Conservation (phyloP, 2,113 vertebrate species). For the Canis aureus region DNA sequence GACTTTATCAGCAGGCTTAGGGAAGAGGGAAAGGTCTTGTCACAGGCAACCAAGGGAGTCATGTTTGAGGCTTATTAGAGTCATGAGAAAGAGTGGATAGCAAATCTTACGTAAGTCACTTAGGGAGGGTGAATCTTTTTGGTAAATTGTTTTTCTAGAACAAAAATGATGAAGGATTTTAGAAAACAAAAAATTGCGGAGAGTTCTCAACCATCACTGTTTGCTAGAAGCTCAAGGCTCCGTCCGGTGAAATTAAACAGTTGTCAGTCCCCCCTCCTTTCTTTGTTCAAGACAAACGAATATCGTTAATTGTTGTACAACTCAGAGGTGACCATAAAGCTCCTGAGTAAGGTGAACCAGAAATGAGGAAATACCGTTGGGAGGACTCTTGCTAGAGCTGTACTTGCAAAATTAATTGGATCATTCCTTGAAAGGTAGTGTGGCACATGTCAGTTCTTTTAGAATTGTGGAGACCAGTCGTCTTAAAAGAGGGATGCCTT, state of each 20-base stretch:
- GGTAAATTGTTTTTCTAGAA: neutral
- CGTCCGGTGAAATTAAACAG: neutral
- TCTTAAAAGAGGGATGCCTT: neutral
- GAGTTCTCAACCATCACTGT: neutral
- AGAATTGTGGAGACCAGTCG: neutral
- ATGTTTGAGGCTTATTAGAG: fast-evolving
- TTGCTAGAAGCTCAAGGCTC: neutral
- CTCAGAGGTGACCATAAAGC: neutral
- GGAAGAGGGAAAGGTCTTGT: neutral
- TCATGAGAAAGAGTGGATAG: neutral
- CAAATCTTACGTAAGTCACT: neutral
- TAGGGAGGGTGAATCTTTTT: neutral
- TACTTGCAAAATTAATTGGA: neutral
- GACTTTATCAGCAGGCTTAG: neutral
- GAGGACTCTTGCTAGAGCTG: neutral
- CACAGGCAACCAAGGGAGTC: neutral
- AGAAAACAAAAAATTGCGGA: neutral
- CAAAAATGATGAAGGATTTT: neutral
- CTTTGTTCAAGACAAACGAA: neutral
- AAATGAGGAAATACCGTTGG: neutral
- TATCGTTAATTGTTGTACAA: neutral
- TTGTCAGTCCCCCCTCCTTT: neutral
- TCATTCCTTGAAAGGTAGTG: neutral
- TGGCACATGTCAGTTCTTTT: neutral
- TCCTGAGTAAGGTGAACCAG: neutral